A percentile compares a stretch with the other conserved stretches of the same genome.
These are phyloP conservation scores for Spinibarbus caldwelli DNA, from an alignment of 2,797 vertebrate genomes.

Conservation along the genomic window DNA sequence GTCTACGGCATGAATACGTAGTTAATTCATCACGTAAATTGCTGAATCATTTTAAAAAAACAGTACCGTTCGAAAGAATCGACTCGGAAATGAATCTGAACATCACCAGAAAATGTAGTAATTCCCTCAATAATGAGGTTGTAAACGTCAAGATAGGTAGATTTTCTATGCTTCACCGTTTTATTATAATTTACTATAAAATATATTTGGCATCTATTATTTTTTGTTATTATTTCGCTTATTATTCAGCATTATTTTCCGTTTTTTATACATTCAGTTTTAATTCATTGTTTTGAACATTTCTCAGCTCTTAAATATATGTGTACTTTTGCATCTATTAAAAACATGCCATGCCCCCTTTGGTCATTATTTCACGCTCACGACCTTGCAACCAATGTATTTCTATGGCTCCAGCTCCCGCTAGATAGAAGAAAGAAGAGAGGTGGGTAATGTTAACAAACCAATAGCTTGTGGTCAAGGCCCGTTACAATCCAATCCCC, in stretches of 20 bases:
- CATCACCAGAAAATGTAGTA: background rate
- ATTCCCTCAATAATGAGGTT: background rate
- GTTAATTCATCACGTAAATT: background rate
- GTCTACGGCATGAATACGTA: too few species aligned
- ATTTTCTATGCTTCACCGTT: background rate
- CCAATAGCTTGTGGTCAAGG: conserved; percentile 66
- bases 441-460: conserved; percentile 8
- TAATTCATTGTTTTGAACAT: accelerated
- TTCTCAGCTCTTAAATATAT: too few species aligned
- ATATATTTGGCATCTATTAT: too few species aligned
- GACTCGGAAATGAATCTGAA: background rate
- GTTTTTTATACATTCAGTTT: background rate
- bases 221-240: too few species aligned
- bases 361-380: background rate
- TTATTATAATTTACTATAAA: background rate
- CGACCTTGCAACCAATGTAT: background rate
- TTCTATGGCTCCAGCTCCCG: background rate
- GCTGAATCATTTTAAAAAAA: background rate
- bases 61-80: background rate
- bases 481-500: conserved; percentile 66
- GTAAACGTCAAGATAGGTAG: background rate
- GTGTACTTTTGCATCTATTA: background rate
- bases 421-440: conserved; percentile 1
- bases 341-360: background rate
- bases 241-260: background rate